Conservation (phyloP, 2,888 invertebrate species). For the Synanthedon vespiformis region DNA sequence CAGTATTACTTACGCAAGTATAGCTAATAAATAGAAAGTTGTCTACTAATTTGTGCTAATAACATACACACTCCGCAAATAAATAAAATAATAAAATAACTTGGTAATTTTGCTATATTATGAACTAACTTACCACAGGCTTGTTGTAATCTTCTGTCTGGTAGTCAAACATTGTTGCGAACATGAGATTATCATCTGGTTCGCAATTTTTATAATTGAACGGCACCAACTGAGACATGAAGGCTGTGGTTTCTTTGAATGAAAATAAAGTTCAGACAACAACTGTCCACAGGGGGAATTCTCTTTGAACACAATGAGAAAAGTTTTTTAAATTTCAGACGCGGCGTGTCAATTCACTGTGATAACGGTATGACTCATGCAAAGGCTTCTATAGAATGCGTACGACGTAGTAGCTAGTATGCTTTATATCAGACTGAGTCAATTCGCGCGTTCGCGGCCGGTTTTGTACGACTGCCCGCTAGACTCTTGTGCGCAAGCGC, state of each 20-base stretch:
- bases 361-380: constrained; percentile 62
- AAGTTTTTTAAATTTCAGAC: constrained; percentile 32
- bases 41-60: neutral
- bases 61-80: neutral
- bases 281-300: constrained; percentile 34
- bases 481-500: constrained; percentile 55
- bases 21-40: no score
- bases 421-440: constrained; percentile 67
- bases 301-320: constrained; percentile 26
- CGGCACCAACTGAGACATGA: constrained; percentile 76
- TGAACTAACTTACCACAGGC: constrained; percentile 44
- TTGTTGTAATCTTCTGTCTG: constrained; percentile 60
- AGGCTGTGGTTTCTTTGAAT: constrained; percentile 41
- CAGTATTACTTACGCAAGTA: no score
- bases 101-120: neutral
- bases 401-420: constrained; percentile 58
- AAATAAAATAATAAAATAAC: neutral
- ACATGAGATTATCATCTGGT: constrained; percentile 68
- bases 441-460: constrained; percentile 49
- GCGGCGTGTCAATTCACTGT: constrained; percentile 41
- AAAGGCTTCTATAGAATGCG: constrained; percentile 35
- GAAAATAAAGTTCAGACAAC: constrained; percentile 9
- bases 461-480: constrained; percentile 56
- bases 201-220: constrained; percentile 59
- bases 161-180: constrained; percentile 68